These are phyloP conservation scores for Cylloceria caligata DNA, from an alignment of 2,888 invertebrate genomes.

Conservation along the genomic window DNA sequence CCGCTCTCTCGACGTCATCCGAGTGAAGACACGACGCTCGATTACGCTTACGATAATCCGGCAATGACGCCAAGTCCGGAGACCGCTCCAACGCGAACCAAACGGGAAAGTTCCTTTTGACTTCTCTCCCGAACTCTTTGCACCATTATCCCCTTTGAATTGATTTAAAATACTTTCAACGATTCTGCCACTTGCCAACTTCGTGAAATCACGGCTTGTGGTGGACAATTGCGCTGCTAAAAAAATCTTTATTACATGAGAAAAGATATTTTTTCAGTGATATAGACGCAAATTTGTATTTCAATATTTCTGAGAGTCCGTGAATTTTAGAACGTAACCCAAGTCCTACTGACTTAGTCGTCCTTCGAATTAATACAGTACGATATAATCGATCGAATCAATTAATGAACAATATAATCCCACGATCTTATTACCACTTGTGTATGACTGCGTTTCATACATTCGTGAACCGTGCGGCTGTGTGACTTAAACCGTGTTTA, in stretches of 20 bases:
- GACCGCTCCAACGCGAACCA: constrained; percentile 75
- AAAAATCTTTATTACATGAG: background rate
- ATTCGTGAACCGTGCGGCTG: constrained; percentile 77
- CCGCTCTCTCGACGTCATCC: constrained; percentile 90
- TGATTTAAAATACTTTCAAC: constrained; percentile 15
- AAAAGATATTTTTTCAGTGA: constrained; percentile 2
- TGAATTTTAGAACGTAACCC: no score
- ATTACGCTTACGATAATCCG: constrained; percentile 92
- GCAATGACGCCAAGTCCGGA: constrained; percentile 89
- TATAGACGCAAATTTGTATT: background rate
- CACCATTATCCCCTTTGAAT: background rate
- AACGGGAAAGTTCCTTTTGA: constrained; percentile 81
- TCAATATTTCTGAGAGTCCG: background rate
- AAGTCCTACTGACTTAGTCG: no score
- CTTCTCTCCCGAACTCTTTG: background rate
- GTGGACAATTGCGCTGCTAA: background rate
- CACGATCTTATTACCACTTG: constrained; percentile 38
- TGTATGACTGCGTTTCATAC: constrained; percentile 59
- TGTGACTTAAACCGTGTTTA: constrained; percentile 77
- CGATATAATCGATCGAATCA: constrained; percentile 21
- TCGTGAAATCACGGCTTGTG: background rate
- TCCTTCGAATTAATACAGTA: background rate
- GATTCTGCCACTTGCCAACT: constrained; percentile 19
- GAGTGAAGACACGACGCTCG: constrained; percentile 91
- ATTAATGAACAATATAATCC: constrained; percentile 30